phyloP scores from a whole-genome alignment of 2,797 vertebrate species.

The Siniperca obscura region DNA sequence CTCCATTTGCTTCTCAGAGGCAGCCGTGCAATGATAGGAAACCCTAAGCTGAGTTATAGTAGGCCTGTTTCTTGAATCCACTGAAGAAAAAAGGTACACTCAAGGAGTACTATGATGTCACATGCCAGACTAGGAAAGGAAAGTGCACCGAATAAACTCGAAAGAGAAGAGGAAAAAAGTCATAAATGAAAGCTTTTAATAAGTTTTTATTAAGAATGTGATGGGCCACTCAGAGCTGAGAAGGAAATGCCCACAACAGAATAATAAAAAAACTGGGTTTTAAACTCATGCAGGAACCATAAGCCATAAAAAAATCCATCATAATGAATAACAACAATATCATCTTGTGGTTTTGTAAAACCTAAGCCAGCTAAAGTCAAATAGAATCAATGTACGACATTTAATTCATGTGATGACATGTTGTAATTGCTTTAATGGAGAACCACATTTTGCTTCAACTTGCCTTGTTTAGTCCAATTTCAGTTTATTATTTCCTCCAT shows the following conservation, averaged over 20 bases:
- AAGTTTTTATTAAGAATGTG: too few species aligned
- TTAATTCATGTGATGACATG: neutral
- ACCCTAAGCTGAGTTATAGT: slow-evolving; percentile 45
- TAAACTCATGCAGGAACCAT: neutral
- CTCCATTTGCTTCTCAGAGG: slow-evolving; percentile 67
- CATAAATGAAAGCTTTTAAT: slow-evolving; percentile 11
- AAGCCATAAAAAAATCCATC: neutral
- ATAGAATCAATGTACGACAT: neutral
- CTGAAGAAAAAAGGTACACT: slow-evolving; percentile 26
- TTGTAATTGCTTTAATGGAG: neutral
- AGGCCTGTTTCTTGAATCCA: slow-evolving; percentile 33
- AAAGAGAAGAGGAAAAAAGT: slow-evolving; percentile 6
- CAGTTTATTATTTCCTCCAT: slow-evolving; percentile 35
- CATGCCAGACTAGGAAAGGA: slow-evolving; percentile 11
- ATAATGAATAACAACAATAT: neutral
- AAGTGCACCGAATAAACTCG: slow-evolving; percentile 21
- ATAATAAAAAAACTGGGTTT: neutral
- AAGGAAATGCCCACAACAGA: neutral
- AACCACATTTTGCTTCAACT: slow-evolving; percentile 1
- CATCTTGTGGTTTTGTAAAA: neutral
- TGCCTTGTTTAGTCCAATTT: neutral
- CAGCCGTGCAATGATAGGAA: slow-evolving; percentile 51
- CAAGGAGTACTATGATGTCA: slow-evolving; percentile 55
- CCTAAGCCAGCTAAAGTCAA: neutral
- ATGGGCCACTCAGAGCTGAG: neutral